Evolutionary conservation across 1,140 invertebrate species (phyloP).

Genomic region (Papilio polytes): DNA sequence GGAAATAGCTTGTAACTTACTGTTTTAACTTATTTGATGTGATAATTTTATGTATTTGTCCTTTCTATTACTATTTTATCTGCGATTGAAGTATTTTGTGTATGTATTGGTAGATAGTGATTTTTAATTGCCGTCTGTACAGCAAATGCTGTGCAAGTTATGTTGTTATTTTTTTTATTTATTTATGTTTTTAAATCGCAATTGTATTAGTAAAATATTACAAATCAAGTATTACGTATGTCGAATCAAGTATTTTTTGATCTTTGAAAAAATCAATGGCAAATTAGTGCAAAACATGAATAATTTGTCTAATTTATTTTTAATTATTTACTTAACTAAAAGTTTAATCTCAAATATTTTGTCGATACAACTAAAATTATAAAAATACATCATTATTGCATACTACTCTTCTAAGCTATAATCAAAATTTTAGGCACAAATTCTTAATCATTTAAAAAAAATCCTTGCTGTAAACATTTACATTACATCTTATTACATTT

Average conservation of each 20-base stretch:
- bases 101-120: background rate
- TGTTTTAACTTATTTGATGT: slow-evolving; percentile 40
- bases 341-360: background rate
- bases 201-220: background rate
- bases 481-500: background rate
- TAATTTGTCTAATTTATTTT: background rate
- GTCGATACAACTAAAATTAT: background rate
- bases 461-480: background rate
- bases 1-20: slow-evolving; percentile 77
- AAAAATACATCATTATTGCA: background rate
- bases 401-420: background rate
- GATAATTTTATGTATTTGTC: slow-evolving; percentile 31
- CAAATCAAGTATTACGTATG: background rate
- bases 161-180: slow-evolving; percentile 24
- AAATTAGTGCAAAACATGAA: background rate
- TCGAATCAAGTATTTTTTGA: background rate
- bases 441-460: background rate
- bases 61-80: slow-evolving; percentile 15
- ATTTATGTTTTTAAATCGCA: slow-evolving; percentile 1
- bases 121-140: background rate
- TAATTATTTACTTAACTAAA: background rate
- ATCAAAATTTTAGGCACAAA: background rate
- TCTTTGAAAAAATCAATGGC: background rate
- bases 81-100: slow-evolving; percentile 23
- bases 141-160: background rate